Conservation (phyloP, 2,113 vertebrate genomes). For the Illadopsis cleaveri region DNA sequence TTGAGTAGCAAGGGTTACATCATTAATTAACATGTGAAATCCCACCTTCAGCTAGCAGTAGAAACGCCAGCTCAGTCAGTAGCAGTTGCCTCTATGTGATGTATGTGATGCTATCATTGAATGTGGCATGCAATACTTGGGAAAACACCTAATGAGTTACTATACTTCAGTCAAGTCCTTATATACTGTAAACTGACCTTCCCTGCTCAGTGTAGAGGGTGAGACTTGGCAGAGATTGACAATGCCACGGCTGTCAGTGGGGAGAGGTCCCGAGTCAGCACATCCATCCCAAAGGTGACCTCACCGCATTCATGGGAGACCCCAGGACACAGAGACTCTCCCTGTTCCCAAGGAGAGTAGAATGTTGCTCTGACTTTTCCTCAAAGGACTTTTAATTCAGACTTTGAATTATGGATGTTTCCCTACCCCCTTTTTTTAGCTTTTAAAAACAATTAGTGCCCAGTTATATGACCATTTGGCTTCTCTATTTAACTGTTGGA, state of each 20-base stretch:
- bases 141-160: background rate
- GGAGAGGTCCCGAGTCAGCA: background rate
- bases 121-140: background rate
- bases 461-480: accelerated
- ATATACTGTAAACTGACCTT: background rate
- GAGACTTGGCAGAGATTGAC: background rate
- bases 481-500: background rate
- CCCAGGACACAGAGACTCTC: background rate
- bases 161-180: background rate
- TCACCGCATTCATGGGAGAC: accelerated
- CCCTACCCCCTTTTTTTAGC: background rate
- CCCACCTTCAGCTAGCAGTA: background rate
- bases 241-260: background rate
- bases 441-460: background rate
- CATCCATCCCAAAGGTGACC: background rate
- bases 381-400: background rate
- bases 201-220: background rate
- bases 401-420: background rate
- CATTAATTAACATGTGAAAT: background rate
- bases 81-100: background rate
- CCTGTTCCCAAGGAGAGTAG: background rate
- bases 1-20: background rate
- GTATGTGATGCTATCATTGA: background rate
- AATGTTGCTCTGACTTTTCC: background rate
- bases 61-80: background rate